phyloP scores from a whole-genome alignment of 2,113 vertebrate genomes.

The Pampusana beccarii region DNA sequence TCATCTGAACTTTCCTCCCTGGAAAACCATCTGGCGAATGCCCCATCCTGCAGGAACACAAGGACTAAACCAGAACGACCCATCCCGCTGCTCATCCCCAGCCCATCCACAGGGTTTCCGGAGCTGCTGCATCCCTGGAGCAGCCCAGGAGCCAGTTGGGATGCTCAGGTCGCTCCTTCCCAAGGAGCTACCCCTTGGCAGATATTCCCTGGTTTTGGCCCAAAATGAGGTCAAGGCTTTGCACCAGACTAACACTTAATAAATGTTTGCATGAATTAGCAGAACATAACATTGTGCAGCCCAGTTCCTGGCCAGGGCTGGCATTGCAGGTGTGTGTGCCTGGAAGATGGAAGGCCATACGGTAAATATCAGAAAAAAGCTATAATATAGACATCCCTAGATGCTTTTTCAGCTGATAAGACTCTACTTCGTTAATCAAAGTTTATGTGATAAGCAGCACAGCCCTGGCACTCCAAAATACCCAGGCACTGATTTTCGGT shows the following conservation, averaged over 20 bases:
- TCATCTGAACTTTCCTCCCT: background rate
- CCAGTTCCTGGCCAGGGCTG: background rate
- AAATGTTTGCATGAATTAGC: background rate
- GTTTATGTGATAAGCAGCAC: background rate
- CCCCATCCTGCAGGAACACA: background rate
- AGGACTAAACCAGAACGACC: background rate
- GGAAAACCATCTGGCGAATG: accelerated
- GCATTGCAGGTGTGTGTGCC: background rate
- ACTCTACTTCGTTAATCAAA: background rate
- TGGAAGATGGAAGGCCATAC: background rate
- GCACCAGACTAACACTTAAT: background rate
- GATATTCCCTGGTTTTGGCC: background rate
- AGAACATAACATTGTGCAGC: background rate
- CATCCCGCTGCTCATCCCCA: background rate
- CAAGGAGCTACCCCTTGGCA: accelerated
- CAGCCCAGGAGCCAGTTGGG: accelerated
- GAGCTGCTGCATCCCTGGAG: background rate
- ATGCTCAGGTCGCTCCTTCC: background rate
- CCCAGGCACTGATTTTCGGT: accelerated
- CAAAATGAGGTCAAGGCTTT: background rate
- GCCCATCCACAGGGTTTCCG: accelerated
- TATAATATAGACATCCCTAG: background rate
- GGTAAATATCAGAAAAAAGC: background rate
- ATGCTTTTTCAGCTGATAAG: background rate
- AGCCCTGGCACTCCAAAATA: background rate